Percentiles rank a stretch among this genome's conserved stretches.
Evolutionary conservation across 2,113 vertebrate species (phyloP).

Genomic region (Notothenia rossii): DNA sequence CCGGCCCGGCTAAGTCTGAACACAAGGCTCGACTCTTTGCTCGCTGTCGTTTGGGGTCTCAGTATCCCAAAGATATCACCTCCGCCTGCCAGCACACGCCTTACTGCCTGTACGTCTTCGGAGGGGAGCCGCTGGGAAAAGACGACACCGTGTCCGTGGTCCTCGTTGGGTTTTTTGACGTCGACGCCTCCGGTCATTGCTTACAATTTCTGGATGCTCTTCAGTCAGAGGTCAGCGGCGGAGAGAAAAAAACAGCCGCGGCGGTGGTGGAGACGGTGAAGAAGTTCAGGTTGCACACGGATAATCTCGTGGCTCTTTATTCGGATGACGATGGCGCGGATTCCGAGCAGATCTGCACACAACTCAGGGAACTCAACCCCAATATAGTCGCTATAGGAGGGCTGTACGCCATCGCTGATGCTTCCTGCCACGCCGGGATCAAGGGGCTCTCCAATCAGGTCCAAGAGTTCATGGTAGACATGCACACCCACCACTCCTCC

Average conservation of each 20-base stretch:
- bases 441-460: conserved; percentile 62
- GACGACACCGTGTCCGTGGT: conserved; percentile 60
- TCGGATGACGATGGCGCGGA: conserved; percentile 34
- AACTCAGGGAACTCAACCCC: conserved; percentile 76
- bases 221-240: conserved; percentile 28
- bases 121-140: conserved; percentile 55
- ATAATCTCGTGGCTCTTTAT: conserved; percentile 76
- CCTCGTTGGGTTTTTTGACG: conserved; percentile 80
- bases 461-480: conserved; percentile 69
- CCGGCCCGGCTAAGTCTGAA: conserved; percentile 19
- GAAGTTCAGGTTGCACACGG: conserved; percentile 70
- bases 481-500: conserved; percentile 68
- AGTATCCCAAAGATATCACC: conserved; percentile 70
- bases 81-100: conserved; percentile 73
- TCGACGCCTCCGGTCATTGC: conserved; percentile 51
- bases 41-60: conserved; percentile 63
- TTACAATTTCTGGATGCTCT: conserved; percentile 79
- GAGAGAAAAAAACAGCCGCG: conserved; percentile 24
- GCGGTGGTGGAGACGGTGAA: conserved; percentile 67
- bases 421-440: conserved; percentile 68
- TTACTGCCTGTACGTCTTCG: conserved; percentile 81
- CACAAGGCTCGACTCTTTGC: conserved; percentile 44
- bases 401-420: conserved; percentile 71
- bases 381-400: conserved; percentile 65
- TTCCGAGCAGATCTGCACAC: conserved; percentile 60